Evolutionary conservation across 30 jellyfish, hydroid and myxozoan species (phyloP), one percentile per base, ranked within the genome.

Genomic region (Rhopilema esculentum): DNA sequence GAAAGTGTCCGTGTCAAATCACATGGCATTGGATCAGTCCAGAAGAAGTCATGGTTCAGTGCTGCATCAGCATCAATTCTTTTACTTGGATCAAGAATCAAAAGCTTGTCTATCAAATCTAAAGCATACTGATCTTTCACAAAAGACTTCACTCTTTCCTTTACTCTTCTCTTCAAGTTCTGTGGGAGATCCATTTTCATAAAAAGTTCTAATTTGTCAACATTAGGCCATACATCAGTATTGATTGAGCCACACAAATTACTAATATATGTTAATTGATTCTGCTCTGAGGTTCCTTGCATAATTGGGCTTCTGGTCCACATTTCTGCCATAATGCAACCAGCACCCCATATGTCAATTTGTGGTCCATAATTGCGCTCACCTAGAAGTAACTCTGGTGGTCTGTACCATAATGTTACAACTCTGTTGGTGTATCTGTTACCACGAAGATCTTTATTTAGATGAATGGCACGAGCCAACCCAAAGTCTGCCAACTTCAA

Each of bases 1-100:
- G 99, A 95, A 20, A 95, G 85, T 18, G 99, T 95, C 51, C 91
- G 76, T 16, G 96, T 73, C 72, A 95, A 72, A 28, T 95, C 99
- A 61, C 97, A 89, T 4, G 99, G 99, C 99, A 95, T 90, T 49
- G 99, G 99, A 68, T 95, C 99, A 22, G 97, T 95, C 99, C 98
- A 91, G 75, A 96, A 96, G 79, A 91, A 96, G 82, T 96, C 98
- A 64, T 96, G 98, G 72, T 96, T 96, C 50, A 96, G 89, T 2
- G 98, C 99, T 20, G 98, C 91, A 72, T 96, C 98, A 52, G 99
- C 90, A 84, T 96, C 99, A 17, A 87, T 57, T 23, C 99, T 85
- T 68, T 89, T 83, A 27, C 96, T 79, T 9, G 99, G 99, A 75
- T 96, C 98, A n/a, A 89, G 80, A 27, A 82, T 78, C 76, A 96